Evolutionary conservation across 2,888 invertebrate species (phyloP).

Genomic region (Protophormia terraenovae): DNA sequence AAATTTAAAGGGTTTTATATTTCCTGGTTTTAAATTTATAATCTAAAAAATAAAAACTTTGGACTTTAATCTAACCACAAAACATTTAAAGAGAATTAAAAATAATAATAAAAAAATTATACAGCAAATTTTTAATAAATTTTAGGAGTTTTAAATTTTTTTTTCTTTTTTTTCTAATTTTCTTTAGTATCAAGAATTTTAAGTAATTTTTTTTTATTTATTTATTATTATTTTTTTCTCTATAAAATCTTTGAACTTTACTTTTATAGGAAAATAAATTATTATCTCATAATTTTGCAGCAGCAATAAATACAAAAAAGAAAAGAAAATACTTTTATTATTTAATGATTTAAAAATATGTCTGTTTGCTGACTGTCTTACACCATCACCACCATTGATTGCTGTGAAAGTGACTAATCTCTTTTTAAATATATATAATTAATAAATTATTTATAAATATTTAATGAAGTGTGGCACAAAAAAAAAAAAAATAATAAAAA

Average conservation of each 20-base stretch:
- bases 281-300: neutral
- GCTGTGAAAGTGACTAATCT: slow-evolving; percentile 43
- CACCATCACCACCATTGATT: neutral
- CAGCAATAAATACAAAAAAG: neutral
- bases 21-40: neutral
- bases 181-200: no score
- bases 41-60: neutral
- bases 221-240: no score
- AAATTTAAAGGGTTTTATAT: neutral
- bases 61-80: no score
- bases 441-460: slow-evolving; percentile 38
- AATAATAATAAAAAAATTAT: no score
- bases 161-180: no score
- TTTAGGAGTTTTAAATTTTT: no score
- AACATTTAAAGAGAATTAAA: no score
- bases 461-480: neutral
- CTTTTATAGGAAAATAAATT: neutral
- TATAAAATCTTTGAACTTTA: neutral
- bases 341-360: slow-evolving; percentile 23
- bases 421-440: neutral
- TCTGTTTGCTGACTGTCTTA: slow-evolving; percentile 20
- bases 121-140: no score
- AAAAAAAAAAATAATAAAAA: neutral
- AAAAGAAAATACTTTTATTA: slow-evolving; percentile 1
- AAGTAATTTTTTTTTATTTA: no score